Percentiles rank a stretch among this genome's conserved stretches.
Evolutionary conservation across 1,140 invertebrate genomes (phyloP).

Genomic region (Procambarus clarkii): DNA sequence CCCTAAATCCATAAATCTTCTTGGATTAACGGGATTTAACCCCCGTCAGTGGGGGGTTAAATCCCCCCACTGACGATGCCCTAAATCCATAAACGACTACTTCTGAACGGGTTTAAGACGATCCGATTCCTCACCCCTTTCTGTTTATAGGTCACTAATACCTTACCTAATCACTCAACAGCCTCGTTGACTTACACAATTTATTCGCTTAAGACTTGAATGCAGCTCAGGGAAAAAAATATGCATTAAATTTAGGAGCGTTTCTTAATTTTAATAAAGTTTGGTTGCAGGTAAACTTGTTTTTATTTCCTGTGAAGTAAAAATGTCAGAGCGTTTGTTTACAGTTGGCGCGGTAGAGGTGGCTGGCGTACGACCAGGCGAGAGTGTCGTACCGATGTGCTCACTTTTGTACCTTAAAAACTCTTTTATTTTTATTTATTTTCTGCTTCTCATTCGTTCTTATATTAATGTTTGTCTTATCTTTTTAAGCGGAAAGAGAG

Average conservation of each 20-base stretch:
- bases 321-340: too few species aligned
- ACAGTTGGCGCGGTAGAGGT: too few species aligned
- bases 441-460: too few species aligned
- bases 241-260: not conserved
- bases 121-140: not conserved
- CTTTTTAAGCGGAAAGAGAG: too few species aligned
- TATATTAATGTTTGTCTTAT: too few species aligned
- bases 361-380: too few species aligned
- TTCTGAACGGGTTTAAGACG: not conserved
- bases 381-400: too few species aligned
- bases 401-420: too few species aligned
- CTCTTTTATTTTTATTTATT: too few species aligned
- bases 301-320: not conserved
- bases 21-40: too few species aligned
- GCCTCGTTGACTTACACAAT: not conserved
- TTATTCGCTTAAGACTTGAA: not conserved
- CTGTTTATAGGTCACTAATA: not conserved
- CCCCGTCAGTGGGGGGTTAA: too few species aligned
- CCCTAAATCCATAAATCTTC: too few species aligned
- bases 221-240: not conserved
- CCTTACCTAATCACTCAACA: not conserved
- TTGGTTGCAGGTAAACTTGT: not conserved
- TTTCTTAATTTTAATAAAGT: not conserved
- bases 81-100: not conserved
- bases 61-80: not conserved